Percentiles rank a stretch among this genome's conserved stretches.
Conservation (phyloP, 2,888 invertebrate species). For the Meiosimyza platycephala region DNA sequence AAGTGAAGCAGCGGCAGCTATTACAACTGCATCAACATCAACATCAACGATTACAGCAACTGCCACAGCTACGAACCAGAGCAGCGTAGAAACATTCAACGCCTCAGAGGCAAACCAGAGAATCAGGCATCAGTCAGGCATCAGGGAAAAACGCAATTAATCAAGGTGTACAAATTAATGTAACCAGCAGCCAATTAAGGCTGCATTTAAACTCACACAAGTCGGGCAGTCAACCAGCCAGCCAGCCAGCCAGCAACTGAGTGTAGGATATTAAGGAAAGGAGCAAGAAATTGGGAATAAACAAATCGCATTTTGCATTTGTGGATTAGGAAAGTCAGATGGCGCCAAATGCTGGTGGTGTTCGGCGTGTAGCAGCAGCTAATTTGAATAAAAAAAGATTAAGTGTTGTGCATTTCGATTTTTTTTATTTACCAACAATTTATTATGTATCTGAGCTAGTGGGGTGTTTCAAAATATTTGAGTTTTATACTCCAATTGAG, state of each 20-base stretch:
- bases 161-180: slow-evolving; percentile 63
- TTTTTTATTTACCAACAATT: too few relatives aligned
- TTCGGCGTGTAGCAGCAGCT: not conserved
- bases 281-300: not conserved
- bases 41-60: slow-evolving; percentile 3
- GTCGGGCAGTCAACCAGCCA: too few relatives aligned
- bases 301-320: not conserved
- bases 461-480: too few relatives aligned
- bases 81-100: slow-evolving; percentile 28
- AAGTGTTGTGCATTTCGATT: too few relatives aligned
- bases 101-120: slow-evolving; percentile 28
- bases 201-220: slow-evolving; percentile 52
- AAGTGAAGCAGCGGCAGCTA: slow-evolving; percentile 9
- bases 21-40: slow-evolving; percentile 1
- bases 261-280: not conserved
- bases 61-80: not conserved
- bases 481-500: too few relatives aligned
- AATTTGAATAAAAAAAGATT: not conserved
- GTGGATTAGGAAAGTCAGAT: not conserved
- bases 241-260: not conserved
- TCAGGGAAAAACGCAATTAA: slow-evolving; percentile 50
- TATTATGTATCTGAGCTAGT: too few relatives aligned
- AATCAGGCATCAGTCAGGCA: slow-evolving; percentile 20
- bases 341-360: slow-evolving; percentile 4
- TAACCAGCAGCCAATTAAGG: slow-evolving; percentile 63